A percentile compares a stretch with the other conserved stretches of the same genome.
Conservation (phyloP, 2,797 vertebrate genomes). For the Chrosomus eos region DNA sequence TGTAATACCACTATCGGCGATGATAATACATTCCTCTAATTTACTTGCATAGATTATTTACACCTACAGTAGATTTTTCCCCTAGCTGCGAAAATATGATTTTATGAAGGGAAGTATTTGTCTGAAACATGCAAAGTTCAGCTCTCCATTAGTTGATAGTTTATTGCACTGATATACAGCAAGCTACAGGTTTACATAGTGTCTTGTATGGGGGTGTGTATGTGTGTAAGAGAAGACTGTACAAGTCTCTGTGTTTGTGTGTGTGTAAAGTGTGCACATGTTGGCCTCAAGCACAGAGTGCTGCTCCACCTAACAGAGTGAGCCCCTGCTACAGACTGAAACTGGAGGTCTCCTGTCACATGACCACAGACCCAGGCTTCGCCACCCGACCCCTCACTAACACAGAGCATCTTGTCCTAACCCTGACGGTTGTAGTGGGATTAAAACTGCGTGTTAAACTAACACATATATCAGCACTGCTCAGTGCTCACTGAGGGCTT, state of each 20-base stretch:
- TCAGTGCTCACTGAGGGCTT: neutral
- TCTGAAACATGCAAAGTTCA: neutral
- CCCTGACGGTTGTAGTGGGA: slow-evolving; percentile 17
- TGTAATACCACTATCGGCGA: neutral
- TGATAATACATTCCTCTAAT: neutral
- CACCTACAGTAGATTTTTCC: neutral
- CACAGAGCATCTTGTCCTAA: slow-evolving; percentile 12
- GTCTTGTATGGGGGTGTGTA: neutral
- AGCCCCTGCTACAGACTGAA: slow-evolving; percentile 20
- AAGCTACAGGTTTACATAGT: neutral
- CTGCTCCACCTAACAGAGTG: slow-evolving; percentile 19
- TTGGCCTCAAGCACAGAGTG: slow-evolving; percentile 2
- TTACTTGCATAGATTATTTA: neutral
- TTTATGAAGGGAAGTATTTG: neutral
- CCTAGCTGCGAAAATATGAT: slow-evolving; percentile 2
- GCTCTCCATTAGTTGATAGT: neutral
- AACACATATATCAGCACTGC: neutral
- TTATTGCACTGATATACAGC: neutral
- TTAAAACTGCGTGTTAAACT: slow-evolving; percentile 24
- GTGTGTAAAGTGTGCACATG: neutral
- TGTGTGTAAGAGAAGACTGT: neutral
- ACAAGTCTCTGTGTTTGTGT: neutral
- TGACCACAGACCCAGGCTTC: slow-evolving; percentile 23
- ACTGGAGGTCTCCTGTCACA: neutral
- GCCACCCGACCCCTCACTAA: slow-evolving; percentile 41